These are phyloP conservation scores for Phoenicopterus ruber DNA, from an alignment of 2,113 vertebrate species.

Conservation along the genomic window DNA sequence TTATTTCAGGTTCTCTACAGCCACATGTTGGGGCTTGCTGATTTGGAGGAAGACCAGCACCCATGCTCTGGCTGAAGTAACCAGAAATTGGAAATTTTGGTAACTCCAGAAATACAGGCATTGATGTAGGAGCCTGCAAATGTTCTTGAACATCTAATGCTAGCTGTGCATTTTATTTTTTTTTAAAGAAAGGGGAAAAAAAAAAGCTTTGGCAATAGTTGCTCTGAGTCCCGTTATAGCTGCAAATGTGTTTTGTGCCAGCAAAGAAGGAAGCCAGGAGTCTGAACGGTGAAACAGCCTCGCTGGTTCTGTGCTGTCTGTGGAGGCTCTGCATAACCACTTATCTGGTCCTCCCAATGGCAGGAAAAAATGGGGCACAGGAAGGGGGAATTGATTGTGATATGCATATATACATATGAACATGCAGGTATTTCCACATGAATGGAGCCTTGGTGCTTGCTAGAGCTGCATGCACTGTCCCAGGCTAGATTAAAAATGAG, in stretches of 20 bases:
- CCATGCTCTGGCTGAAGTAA: not conserved
- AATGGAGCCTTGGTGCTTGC: not conserved
- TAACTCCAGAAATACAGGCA: not conserved
- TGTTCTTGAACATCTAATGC: not conserved
- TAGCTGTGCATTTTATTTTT: not conserved
- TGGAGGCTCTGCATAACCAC: not conserved
- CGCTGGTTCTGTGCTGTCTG: not conserved
- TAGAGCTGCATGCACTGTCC: not conserved
- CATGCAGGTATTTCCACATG: not conserved
- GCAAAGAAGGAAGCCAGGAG: not conserved
- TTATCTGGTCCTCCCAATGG: not conserved
- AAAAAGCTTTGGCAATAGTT: not conserved
- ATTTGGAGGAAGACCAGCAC: not conserved
- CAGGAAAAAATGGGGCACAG: not conserved
- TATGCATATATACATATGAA: not conserved
- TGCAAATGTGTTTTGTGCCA: not conserved
- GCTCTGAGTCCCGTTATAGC: not conserved
- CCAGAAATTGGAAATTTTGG: not conserved
- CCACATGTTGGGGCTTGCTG: not conserved
- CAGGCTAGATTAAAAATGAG: conserved; percentile 30
- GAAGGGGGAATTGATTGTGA: not conserved
- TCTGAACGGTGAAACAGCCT: not conserved
- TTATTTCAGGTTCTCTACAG: not conserved
- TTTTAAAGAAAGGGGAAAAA: not conserved
- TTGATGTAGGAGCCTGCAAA: not conserved